phyloP scores from a whole-genome alignment of 2,888 invertebrate genomes.

The Biston betularia region DNA sequence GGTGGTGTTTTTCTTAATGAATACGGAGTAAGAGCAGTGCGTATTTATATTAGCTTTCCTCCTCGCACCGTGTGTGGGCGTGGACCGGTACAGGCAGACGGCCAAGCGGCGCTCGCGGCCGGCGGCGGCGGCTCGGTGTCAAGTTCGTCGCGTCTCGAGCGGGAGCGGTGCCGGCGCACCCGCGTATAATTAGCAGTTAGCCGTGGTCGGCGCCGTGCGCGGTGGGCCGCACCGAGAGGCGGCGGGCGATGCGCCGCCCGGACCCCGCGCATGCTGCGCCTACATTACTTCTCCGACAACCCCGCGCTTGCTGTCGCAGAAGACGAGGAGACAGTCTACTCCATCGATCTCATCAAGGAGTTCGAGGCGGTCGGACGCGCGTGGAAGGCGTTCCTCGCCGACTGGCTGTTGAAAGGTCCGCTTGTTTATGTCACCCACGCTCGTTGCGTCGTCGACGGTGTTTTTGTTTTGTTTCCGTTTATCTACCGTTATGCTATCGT shows the following conservation, averaged over 20 bases:
- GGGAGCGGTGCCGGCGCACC: conserved; percentile 53
- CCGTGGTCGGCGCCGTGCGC: conserved; percentile 81
- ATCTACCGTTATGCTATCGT: conserved; percentile 30
- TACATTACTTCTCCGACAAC: conserved; percentile 94
- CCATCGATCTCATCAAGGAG: conserved; percentile 94
- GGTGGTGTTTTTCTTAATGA: not conserved
- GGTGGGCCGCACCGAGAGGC: conserved; percentile 80
- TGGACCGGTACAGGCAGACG: conserved; percentile 58
- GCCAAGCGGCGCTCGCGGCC: conserved; percentile 60
- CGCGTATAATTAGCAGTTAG: conserved; percentile 82
- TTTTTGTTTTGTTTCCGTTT: conserved; percentile 56
- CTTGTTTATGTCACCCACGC: conserved; percentile 70
- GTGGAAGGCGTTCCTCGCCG: conserved; percentile 91
- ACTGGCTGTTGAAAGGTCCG: conserved; percentile 87
- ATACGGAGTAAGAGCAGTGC: conserved; percentile 28
- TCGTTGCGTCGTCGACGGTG: conserved; percentile 54
- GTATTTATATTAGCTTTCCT: conserved; percentile 54
- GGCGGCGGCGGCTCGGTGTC: conserved; percentile 52
- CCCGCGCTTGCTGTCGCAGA: conserved; percentile 89
- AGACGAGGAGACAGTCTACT: conserved; percentile 89
- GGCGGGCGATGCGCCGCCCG: conserved; percentile 80
- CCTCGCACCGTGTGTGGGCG: conserved; percentile 43
- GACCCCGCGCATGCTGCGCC: conserved; percentile 90
- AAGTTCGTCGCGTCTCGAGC: conserved; percentile 51
- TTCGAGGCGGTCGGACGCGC: conserved; percentile 92